phyloP scores from a whole-genome alignment of 1,140 invertebrate species.

The Dreissena rostriformis region DNA sequence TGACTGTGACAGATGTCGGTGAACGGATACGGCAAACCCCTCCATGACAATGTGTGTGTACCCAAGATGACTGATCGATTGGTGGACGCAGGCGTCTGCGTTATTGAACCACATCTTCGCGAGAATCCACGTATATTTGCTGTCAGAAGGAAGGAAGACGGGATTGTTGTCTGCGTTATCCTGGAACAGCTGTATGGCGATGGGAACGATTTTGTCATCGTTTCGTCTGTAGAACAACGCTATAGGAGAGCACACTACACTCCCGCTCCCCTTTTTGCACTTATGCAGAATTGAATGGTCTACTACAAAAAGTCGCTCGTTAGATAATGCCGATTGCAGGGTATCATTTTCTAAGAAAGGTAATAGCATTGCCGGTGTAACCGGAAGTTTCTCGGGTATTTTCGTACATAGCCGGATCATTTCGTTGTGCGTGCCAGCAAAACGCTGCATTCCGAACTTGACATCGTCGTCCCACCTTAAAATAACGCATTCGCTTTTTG shows the following conservation, averaged over 20 bases:
- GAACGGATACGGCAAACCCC: constrained; percentile 77
- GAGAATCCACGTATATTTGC: too few relatives aligned
- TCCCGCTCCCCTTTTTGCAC: not conserved
- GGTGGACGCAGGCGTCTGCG: too few relatives aligned
- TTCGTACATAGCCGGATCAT: constrained; percentile 77
- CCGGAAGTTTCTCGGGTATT: too few relatives aligned
- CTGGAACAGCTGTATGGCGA: too few relatives aligned
- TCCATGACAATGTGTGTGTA: constrained; percentile 82
- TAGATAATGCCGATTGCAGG: too few relatives aligned
- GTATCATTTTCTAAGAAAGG: too few relatives aligned
- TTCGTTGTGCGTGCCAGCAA: constrained; percentile 7
- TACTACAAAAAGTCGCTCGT: constrained; percentile 40
- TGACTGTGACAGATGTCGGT: constrained; percentile 79
- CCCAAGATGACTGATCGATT: constrained; percentile 79
- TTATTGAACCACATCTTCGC: too few relatives aligned
- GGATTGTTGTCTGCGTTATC: constrained; percentile 74
- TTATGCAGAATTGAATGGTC: constrained; percentile 37
- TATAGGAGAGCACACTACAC: too few relatives aligned
- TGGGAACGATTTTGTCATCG: too few relatives aligned
- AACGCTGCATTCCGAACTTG: too few relatives aligned
- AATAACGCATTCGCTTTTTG: too few relatives aligned
- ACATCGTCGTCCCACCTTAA: too few relatives aligned
- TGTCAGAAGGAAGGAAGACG: constrained; percentile 81
- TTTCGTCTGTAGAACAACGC: constrained; percentile 78
- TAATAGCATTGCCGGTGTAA: constrained; percentile 33